Evolutionary conservation across 2,888 invertebrate genomes (phyloP).

Genomic region (Gortyna flavago): DNA sequence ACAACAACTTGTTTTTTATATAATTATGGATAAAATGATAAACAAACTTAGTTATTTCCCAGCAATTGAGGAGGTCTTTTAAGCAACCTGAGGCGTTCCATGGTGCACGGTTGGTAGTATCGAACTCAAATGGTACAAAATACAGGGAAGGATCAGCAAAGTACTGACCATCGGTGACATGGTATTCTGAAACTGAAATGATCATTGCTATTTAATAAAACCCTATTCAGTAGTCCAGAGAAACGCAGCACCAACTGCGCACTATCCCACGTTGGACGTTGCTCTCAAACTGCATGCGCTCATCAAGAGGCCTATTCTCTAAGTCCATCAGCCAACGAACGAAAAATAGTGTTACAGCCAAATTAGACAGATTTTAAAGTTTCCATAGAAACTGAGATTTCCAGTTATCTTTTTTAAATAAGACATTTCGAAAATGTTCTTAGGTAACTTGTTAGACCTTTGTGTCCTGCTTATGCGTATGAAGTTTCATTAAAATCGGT

Average conservation of each 20-base stretch:
- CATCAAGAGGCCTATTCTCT: background rate
- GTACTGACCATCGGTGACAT: slow-evolving; percentile 27
- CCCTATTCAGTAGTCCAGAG: background rate
- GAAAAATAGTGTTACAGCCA: no score
- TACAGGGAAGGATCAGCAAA: accelerated
- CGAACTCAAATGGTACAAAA: slow-evolving; percentile 33
- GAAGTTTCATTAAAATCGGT: no score
- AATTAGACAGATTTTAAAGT: no score
- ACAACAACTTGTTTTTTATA: background rate
- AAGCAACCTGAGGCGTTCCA: slow-evolving; percentile 40
- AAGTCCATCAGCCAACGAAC: no score
- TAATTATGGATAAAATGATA: background rate
- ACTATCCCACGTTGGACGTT: no score
- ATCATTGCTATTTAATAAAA: background rate
- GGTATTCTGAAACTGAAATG: slow-evolving; percentile 44
- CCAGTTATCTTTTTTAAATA: no score
- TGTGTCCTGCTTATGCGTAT: no score
- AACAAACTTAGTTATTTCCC: slow-evolving; percentile 51
- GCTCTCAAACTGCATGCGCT: background rate
- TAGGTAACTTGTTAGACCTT: no score
- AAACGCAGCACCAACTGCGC: background rate
- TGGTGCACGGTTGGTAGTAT: slow-evolving; percentile 13
- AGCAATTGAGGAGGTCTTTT: slow-evolving; percentile 42
- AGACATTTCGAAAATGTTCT: no score
- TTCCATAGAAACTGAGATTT: no score